Conservation (phyloP, 2,113 vertebrate genomes). For the Leucoraja erinaceus region DNA sequence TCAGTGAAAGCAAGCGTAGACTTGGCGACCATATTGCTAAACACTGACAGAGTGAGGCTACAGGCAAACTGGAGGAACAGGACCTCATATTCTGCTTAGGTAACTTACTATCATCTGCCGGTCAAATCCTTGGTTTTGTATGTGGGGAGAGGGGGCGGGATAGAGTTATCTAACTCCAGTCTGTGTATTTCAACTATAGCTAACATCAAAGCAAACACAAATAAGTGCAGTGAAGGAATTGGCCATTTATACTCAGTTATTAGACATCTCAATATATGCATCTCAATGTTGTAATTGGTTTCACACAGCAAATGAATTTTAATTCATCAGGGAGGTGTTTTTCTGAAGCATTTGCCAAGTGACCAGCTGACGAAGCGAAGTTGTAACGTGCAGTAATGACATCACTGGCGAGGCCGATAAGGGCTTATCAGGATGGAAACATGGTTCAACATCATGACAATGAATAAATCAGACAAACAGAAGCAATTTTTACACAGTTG, state of each 20-base stretch:
- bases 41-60: no score
- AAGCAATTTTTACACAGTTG: background rate
- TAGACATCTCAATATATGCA: background rate
- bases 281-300: background rate
- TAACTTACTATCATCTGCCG: no score
- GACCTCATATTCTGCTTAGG: no score
- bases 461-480: conserved; percentile 14
- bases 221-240: background rate
- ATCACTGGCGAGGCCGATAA: conserved; percentile 22
- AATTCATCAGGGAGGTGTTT: conserved; percentile 8
- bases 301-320: background rate
- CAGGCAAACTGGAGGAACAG: no score
- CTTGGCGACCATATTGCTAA: no score
- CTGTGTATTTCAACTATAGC: background rate
- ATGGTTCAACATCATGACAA: background rate
- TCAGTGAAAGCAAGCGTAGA: no score
- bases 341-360: background rate
- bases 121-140: no score
- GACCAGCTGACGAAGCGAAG: background rate
- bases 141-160: no score
- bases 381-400: conserved; percentile 24
- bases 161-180: background rate
- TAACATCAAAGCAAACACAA: background rate
- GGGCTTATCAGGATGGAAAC: conserved; percentile 6
- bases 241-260: background rate